Conservation (phyloP, 2,888 invertebrate species). For the Leucophenga montana region DNA sequence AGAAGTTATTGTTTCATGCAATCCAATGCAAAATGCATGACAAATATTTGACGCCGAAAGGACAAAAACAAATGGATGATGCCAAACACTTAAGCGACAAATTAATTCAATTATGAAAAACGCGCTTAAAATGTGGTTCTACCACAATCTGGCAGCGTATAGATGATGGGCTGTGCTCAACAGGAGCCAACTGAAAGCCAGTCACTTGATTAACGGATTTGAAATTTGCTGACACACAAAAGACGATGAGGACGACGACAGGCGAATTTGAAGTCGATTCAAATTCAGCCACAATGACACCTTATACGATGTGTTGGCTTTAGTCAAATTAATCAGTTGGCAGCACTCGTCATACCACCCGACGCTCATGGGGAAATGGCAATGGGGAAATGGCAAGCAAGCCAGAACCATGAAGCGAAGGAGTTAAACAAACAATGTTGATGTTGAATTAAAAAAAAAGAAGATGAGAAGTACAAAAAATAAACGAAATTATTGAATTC, state of each 20-base stretch:
- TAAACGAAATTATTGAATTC: too few relatives aligned
- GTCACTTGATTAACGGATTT: conserved; percentile 20
- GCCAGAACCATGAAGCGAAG: not conserved
- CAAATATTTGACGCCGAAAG: not conserved
- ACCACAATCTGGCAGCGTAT: not conserved
- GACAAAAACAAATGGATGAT: not conserved
- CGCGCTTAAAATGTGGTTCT: conserved; percentile 45
- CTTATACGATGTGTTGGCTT: too few relatives aligned
- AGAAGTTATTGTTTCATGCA: not conserved
- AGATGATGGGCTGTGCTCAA: not conserved
- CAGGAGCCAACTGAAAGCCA: not conserved
- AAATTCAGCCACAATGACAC: too few relatives aligned
- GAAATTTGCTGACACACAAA: conserved; percentile 15
- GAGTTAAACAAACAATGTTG: conserved; percentile 18
- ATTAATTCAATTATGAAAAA: conserved; percentile 55
- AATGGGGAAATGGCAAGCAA: not conserved
- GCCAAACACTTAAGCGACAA: conserved; percentile 31
- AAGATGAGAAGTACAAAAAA: too few relatives aligned
- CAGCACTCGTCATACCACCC: too few relatives aligned
- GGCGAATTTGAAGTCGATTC: too few relatives aligned
- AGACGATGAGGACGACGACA: not conserved
- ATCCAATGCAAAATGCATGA: not conserved
- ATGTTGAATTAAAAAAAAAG: conserved; percentile 41
- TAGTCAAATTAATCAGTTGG: too few relatives aligned
- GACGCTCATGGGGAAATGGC: too few relatives aligned